phyloP scores from a whole-genome alignment of 2,888 invertebrate genomes.

The Pinctada fucata region DNA sequence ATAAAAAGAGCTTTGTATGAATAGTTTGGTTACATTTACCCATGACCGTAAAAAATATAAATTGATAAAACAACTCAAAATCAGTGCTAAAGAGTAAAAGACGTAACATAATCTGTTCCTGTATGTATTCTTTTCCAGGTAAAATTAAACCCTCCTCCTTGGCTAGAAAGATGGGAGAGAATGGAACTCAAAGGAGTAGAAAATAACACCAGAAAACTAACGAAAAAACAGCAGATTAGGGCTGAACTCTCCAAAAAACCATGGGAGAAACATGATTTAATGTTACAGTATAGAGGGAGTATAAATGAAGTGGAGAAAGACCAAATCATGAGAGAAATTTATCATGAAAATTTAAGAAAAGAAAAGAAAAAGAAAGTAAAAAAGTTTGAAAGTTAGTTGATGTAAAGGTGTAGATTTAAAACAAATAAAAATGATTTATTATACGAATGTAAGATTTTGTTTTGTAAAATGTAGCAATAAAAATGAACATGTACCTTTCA shows the following conservation, averaged over 20 bases:
- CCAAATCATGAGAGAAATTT: constrained; percentile 90
- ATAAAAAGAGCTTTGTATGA: no score
- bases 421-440: no score
- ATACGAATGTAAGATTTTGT: no score
- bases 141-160: constrained; percentile 84
- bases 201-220: constrained; percentile 51
- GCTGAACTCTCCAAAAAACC: constrained; percentile 83
- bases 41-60: no score
- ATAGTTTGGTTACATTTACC: no score
- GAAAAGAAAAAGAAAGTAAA: constrained; percentile 12
- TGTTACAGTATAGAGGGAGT: constrained; percentile 91
- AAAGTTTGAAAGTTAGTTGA: neutral
- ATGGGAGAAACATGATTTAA: constrained; percentile 91
- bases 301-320: constrained; percentile 93
- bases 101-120: no score
- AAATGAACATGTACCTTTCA: no score
- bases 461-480: no score
- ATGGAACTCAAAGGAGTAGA: constrained; percentile 66
- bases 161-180: constrained; percentile 90
- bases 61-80: no score
- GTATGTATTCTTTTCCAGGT: constrained; percentile 74
- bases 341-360: constrained; percentile 26
- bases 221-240: constrained; percentile 66
- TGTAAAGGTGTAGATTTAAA: no score
- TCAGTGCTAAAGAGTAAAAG: no score